Percentiles rank a stretch among this genome's conserved stretches.
phyloP scores from a whole-genome alignment of 2,797 vertebrate genomes.

The Mastacembelus armatus region DNA sequence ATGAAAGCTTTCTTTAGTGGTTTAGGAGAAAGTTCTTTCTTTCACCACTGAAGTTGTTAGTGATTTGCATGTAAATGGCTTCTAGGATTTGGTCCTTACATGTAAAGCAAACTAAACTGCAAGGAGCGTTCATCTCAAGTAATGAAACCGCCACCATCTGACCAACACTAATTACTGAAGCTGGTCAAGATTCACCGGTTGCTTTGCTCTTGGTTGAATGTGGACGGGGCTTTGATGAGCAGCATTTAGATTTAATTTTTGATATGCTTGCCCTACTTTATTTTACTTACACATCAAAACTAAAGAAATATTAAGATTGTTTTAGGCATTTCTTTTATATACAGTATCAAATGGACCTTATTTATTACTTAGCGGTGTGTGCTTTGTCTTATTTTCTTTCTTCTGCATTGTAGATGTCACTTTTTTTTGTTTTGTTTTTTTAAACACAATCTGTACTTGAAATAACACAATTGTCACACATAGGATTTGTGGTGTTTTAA shows the following conservation, averaged over 20 bases:
- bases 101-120: conserved; percentile 66
- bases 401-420: conserved; percentile 59
- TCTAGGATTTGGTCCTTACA: conserved; percentile 75
- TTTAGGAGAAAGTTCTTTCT: conserved; percentile 62
- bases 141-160: conserved; percentile 38
- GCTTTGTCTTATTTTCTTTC: conserved; percentile 46
- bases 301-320: conserved; percentile 60
- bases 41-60: conserved; percentile 66
- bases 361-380: conserved; percentile 71
- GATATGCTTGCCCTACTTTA: conserved; percentile 65
- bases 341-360: conserved; percentile 57
- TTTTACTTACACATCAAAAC: conserved; percentile 46
- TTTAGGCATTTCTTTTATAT: conserved; percentile 66
- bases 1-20: conserved; percentile 78
- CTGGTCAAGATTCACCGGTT: conserved; percentile 26
- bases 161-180: conserved; percentile 51
- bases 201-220: conserved; percentile 39
- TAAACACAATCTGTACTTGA: conserved; percentile 59
- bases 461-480: conserved; percentile 30
- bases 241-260: conserved; percentile 57
- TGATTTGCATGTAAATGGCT: conserved; percentile 82
- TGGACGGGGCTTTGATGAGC: conserved; percentile 51
- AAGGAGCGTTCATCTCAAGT: conserved; percentile 45
- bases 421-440: conserved; percentile 62
- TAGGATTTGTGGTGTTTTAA: conserved; percentile 42